Base-by-base conservation (phyloP, 1,140 invertebrate genomes). In the Eciton burchellii region DNA sequence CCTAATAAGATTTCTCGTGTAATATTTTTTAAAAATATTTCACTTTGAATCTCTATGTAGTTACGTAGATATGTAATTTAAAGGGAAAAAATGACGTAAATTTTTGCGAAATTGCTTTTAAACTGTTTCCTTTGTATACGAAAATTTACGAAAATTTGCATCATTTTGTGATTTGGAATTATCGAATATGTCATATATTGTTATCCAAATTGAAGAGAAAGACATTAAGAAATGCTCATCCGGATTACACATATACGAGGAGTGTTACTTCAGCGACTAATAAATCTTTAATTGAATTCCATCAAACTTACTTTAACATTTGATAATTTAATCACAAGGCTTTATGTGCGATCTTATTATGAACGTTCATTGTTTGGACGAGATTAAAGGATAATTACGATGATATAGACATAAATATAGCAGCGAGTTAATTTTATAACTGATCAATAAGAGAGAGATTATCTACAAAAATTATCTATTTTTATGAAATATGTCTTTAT, bases 401-500 rank as follows among this genome's bases (percentile, higher is more conserved):
- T 6, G 29, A 65, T 65, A n/a, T 21, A 45, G 45, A 35, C 24
- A 63, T 49, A 65, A 65, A 76, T 24, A 54, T 65, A 76, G 73
- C 19, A 19, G 14, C 14, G 14, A 43, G 73, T 65, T 76, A 65
- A 76, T 65, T 65, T 45, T 54, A 16, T 11, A 63, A 43, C 43
- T 63, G 29, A 76, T 76, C 29, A 45, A 63, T 41, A 3, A n/a
- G 21, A n/a, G 16, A 43, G n/a, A n/a, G n/a, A n/a, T n/a, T n/a
- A n/a, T n/a, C n/a, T n/a, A n/a, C 9, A n/a, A 26, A 16, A 49
- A 76, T 76, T 26, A 8, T 52, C 29, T 65, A 65, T 76, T 65
- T 35, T 65, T 14, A 65, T 76, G 35, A 41, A 52, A 41, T 12
- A 63, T 76, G 52, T 76, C 45, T 65, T 26, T 43, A 76, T 76